phyloP scores from a whole-genome alignment of 2,113 vertebrate species.

The Madoqua kirkii region DNA sequence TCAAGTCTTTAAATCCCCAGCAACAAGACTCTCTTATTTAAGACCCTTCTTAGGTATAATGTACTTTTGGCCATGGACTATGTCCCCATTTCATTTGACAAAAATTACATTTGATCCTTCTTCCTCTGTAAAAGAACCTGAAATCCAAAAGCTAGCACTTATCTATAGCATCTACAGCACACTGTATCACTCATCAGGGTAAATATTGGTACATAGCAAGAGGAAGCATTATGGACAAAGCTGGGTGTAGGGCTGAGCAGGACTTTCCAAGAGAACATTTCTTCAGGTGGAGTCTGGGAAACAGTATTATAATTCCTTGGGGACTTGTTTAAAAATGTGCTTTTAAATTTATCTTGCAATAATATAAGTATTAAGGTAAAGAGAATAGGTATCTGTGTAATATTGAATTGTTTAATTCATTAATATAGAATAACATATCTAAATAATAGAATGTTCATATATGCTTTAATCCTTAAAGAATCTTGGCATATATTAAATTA shows the following conservation, averaged over 20 bases:
- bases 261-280: not conserved
- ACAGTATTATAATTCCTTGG: too few relatives aligned
- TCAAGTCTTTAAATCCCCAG: not conserved
- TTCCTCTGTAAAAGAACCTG: not conserved
- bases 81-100: not conserved
- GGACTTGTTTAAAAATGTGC: not conserved
- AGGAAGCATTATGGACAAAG: not conserved
- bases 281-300: not conserved
- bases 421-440: not conserved
- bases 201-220: not conserved
- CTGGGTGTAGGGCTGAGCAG: not conserved
- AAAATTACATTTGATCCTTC: not conserved
- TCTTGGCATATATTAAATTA: not conserved
- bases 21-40: not conserved
- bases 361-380: not conserved
- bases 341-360: not conserved
- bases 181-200: not conserved
- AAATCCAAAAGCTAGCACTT: not conserved
- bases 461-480: not conserved
- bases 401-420: not conserved
- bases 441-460: not conserved
- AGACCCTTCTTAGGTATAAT: not conserved
- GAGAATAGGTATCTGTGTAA: not conserved
- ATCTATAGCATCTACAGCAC: not conserved
- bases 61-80: not conserved